Percentiles rank a stretch among this genome's conserved stretches.
phyloP scores from a whole-genome alignment of 2,113 vertebrate species.

The Hydropotes inermis region DNA sequence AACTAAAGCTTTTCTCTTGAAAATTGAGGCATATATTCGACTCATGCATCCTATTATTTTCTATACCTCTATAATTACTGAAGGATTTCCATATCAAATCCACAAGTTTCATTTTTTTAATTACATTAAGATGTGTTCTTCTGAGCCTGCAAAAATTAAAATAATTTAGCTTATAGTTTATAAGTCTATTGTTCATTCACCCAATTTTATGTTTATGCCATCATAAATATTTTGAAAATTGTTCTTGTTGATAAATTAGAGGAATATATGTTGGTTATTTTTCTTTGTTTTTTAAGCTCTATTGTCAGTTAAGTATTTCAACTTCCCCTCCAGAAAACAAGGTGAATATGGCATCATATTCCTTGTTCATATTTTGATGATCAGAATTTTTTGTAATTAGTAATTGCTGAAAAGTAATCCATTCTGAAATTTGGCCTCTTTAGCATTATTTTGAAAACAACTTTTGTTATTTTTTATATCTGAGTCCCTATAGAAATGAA shows the following conservation, averaged over 20 bases:
- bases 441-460: background rate
- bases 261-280: background rate
- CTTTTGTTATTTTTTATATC: background rate
- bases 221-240: constrained; percentile 7
- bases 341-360: background rate
- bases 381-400: background rate
- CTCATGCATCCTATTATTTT: background rate
- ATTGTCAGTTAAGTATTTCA: background rate
- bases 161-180: background rate
- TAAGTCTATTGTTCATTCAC: background rate
- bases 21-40: background rate
- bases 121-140: background rate
- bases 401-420: background rate
- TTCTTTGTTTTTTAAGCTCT: background rate
- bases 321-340: background rate
- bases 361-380: background rate
- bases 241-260: background rate
- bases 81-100: background rate
- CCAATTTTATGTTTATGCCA: background rate
- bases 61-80: background rate
- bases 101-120: background rate
- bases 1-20: background rate
- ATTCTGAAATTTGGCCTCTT: background rate
- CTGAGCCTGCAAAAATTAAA: background rate
- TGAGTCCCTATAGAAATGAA: background rate